Evolutionary conservation across 2,888 invertebrate species (phyloP).

Genomic region (Cistogaster globosa): DNA sequence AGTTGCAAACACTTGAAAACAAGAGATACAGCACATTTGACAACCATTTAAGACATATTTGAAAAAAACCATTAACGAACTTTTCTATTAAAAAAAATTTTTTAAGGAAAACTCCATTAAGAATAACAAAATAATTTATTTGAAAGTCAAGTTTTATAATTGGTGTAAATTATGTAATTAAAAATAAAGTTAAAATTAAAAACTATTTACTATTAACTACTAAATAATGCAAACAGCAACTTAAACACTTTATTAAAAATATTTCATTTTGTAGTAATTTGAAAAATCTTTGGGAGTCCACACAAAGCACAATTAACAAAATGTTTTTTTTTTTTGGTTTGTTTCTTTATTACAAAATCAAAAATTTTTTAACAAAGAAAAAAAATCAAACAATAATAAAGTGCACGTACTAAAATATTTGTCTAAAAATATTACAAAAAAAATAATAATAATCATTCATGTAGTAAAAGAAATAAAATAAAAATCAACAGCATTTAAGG

Average conservation of each 20-base stretch:
- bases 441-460: constrained; percentile 50
- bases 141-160: constrained; percentile 64
- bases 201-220: not conserved
- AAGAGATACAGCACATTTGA: constrained; percentile 47
- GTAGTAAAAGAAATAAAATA: constrained; percentile 43
- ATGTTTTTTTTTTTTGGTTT: too few species aligned
- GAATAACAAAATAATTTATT: constrained; percentile 32
- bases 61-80: not conserved
- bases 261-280: constrained; percentile 36
- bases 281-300: constrained; percentile 39
- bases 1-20: constrained; percentile 46
- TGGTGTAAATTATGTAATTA: constrained; percentile 61
- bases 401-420: constrained; percentile 55
- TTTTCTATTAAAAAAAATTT: constrained; percentile 19
- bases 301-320: not conserved
- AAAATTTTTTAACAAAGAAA: constrained; percentile 25
- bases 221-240: constrained; percentile 14
- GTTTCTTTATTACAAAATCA: constrained; percentile 50
- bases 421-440: constrained; percentile 15
- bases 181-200: constrained; percentile 30
- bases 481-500: constrained; percentile 56
- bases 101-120: constrained; percentile 38
- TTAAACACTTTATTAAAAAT: constrained; percentile 59
- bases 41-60: constrained; percentile 52
- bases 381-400: constrained; percentile 46